Conservation (phyloP, 2,888 invertebrate genomes). For the Nymphalis c-album region DNA sequence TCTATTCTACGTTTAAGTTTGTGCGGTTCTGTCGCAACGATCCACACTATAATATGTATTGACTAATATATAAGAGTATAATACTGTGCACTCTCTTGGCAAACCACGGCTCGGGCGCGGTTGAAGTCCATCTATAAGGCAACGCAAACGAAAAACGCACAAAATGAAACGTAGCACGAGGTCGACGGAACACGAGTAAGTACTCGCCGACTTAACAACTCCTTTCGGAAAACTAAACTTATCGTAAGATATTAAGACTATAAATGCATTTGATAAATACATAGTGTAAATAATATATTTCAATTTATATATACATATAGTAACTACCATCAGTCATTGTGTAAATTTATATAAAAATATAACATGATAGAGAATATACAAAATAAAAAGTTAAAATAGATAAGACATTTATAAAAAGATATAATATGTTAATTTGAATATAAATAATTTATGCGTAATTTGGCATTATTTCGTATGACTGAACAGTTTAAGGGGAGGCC, state of each 20-base stretch:
- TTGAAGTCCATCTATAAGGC: neutral
- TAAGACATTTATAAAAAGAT: too few species aligned
- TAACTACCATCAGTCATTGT: neutral
- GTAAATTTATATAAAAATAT: neutral
- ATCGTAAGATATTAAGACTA: neutral
- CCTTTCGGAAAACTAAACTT: neutral
- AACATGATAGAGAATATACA: neutral
- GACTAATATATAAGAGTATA: neutral
- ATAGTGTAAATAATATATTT: slow-evolving; percentile 1
- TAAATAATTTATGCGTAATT: too few species aligned
- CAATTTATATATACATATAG: neutral
- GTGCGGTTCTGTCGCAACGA: neutral
- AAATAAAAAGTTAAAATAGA: neutral
- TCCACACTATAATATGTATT: too few species aligned
- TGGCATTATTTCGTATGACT: too few species aligned
- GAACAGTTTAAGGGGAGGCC: too few species aligned
- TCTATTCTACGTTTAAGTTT: neutral
- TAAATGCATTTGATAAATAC: neutral
- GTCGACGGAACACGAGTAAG: neutral
- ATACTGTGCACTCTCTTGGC: too few species aligned
- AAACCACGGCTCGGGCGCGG: neutral
- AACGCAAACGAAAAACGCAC: neutral
- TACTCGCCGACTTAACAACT: neutral
- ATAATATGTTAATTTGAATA: too few species aligned
- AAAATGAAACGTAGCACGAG: neutral